Evolutionary conservation across 2,888 invertebrate species (phyloP), one percentile per base, ranked within the genome.

Genomic region (Phalangium opilio): DNA sequence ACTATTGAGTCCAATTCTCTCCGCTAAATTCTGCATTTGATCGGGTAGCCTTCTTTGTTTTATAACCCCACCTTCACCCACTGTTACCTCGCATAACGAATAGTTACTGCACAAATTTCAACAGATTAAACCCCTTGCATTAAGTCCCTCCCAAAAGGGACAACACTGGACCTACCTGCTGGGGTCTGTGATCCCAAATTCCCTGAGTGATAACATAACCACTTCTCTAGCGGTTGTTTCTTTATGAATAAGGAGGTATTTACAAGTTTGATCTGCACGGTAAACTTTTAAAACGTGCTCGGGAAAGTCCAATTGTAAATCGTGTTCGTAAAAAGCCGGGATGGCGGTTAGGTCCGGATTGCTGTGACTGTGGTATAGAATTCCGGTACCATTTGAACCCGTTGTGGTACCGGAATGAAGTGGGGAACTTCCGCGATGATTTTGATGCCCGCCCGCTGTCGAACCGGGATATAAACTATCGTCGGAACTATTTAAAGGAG

Each of bases 211-310:
- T 59, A 98, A 70, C 89, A 96, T 95, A 2, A 96, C 95, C 47
- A 98, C 93, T 62, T 77, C 75, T 56, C 74, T 70, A 0, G 77
- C 75, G 19, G 74, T 75, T 3, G 77, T 78, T 60, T 78, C 77
- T 72, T 93, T 93, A 66, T 93, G 89, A 49, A 98, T 86, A 53
- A 91, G 75, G 55, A 98, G 76, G 70, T 91, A 96, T 71, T 96
- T 95, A 75, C 86, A 96, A 36, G 89, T 87, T 71, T 96, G 96
- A 70, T 98, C 96, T 21, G 89, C 81, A 71, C 83, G 85, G 70
- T 80, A 96, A 45, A 75, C 69, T 72, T 96, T 96, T 41, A 98
- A 74, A 32, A 96, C 96, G 70, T 96, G 51, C 58, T 60, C 59
- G 62, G 52, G 55, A 45, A 52, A 54, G 46, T 54, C 54, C 10